Evolutionary conservation across 2,797 vertebrate species (phyloP), one percentile per base, ranked within the genome.

Genomic region (Orestias chungarensis): DNA sequence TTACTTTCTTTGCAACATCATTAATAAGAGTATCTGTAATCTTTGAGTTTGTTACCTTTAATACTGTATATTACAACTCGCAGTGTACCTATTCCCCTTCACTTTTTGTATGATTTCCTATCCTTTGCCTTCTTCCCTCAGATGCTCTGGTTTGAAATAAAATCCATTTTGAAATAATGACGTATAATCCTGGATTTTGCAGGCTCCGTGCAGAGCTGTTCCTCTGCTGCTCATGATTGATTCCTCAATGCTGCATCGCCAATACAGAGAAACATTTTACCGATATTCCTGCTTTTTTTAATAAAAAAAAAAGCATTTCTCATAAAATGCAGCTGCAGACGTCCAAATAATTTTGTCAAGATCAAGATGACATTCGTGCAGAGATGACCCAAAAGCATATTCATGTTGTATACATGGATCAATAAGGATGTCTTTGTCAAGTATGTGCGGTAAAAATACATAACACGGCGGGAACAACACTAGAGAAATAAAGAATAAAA

Each of bases 141-240:
- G 14, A 47, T 52, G 9, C 68, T 33, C 66, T n/a, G 31, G 17
- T 29, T 40, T 25, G 71, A 77, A 80, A 69, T 44, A 62, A 76
- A 80, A 15, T 25, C 11, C 68, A 68, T 66, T 64, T 74, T 76
- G n/a, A 50, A 35, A 59, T 38, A 44, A 15, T 31, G 65, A 68
- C 6, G 0, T 38, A 57, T 72, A 78, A 76, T 79, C 67, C 70
- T 73, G 61, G 66, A 78, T 79, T 73, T 74, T 57, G 18, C 64
- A 11, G 47, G 66, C 49, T 25, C 6, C 0, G 42, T 20, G 15
- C 42, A 65, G 6, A 0, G 25, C 71, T 44, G 40, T 50, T 67
- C 71, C 49, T 76, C 46, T 73, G 73, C 29, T 69, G 20, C 44
- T 71, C 23, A 17, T 1, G 6, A 42, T 33, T 1, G 6, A 42